Conservation (phyloP, 1,140 invertebrate species). For the Epicauta chinensis region DNA sequence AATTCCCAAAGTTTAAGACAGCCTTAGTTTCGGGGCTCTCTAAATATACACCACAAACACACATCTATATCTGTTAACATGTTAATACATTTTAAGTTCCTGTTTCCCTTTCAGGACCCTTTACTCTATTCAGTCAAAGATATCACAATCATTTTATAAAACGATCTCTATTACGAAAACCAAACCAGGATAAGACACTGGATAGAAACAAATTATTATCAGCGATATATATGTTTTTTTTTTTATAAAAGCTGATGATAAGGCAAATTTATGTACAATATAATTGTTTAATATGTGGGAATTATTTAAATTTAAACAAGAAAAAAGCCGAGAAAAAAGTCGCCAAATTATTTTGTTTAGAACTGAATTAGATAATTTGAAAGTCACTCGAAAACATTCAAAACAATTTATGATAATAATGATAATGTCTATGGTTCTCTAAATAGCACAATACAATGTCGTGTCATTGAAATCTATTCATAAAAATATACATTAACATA, state of each 20-base stretch:
- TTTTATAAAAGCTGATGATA: too few relatives aligned
- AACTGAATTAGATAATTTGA: constrained; percentile 13
- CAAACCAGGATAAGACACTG: constrained; percentile 11
- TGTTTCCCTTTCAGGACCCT: constrained; percentile 7
- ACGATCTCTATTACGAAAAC: constrained; percentile 2
- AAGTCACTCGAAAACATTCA: constrained; percentile 10
- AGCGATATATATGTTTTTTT: too few relatives aligned
- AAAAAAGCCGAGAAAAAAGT: not conserved
- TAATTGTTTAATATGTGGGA: too few relatives aligned
- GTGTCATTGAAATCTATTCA: constrained; percentile 14
- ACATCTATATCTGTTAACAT: constrained; percentile 8
- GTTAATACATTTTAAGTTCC: constrained; percentile 15
- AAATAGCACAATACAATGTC: constrained; percentile 13
- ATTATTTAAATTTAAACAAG: too few relatives aligned
- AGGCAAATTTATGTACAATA: too few relatives aligned
- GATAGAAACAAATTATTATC: not conserved
- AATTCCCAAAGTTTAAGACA: constrained; percentile 15
- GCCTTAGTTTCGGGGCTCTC: constrained; percentile 10
- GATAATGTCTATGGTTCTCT: constrained; percentile 9
- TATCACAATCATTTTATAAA: constrained; percentile 11
- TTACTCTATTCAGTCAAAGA: constrained; percentile 10
- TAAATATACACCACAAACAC: too few relatives aligned
- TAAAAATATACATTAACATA: not conserved
- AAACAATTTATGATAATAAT: constrained; percentile 15
- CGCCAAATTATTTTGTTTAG: constrained; percentile 1